Conservation (phyloP, 2,797 vertebrate genomes). For the Pantherophis vulpinus region DNA sequence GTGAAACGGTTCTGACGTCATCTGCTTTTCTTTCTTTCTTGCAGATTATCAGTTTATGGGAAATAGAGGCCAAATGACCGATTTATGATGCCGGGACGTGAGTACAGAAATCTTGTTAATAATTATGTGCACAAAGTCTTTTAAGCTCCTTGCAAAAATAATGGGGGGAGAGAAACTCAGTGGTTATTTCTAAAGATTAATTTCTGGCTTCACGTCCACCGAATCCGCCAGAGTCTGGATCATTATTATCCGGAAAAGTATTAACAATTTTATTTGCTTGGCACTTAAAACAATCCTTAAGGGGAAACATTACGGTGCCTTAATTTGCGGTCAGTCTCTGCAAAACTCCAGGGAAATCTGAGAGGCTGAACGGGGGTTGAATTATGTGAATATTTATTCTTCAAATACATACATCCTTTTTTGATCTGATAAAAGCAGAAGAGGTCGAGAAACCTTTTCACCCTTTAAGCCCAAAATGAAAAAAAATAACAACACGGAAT, state of each 20-base stretch:
- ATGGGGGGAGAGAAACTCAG: too few relatives aligned
- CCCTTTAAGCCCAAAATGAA: background rate
- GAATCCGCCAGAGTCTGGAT: fast-evolving
- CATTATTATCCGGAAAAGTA: background rate
- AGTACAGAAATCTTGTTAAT: background rate
- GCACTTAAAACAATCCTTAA: background rate
- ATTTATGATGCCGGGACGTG: slow-evolving; percentile 14
- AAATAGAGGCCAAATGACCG: background rate
- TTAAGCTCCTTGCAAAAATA: background rate
- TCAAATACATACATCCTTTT: background rate
- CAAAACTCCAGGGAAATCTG: background rate
- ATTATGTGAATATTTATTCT: background rate
- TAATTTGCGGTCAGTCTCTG: background rate
- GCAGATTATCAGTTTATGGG: background rate
- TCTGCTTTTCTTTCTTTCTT: background rate
- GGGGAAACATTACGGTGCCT: background rate
- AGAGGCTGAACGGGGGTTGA: background rate
- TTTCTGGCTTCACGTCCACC: background rate
- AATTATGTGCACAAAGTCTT: background rate
- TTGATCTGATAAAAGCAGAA: background rate
- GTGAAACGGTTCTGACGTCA: background rate
- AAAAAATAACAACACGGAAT: too few relatives aligned
- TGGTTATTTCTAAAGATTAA: background rate
- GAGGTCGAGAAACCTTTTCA: too few relatives aligned
- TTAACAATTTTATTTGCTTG: background rate